Base-by-base conservation (phyloP, 2,888 invertebrate genomes). In the Epinotia ramella region DNA sequence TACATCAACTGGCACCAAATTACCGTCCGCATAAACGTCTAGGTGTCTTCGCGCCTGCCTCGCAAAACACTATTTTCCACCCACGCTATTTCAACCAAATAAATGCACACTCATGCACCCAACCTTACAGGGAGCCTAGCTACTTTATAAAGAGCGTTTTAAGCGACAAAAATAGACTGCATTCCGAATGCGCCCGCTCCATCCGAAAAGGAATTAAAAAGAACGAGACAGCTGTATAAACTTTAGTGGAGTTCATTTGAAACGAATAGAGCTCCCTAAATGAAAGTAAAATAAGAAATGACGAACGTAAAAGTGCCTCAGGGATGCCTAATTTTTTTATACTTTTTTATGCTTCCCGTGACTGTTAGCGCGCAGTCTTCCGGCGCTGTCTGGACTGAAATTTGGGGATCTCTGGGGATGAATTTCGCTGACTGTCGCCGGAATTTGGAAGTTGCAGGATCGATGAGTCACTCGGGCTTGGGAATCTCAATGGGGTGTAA, bases 81-180 rank as follows among this genome's bases (percentile, higher is more conserved):
- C 46, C 2, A 4, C 16, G 16, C 11, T 24, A 18, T 28, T 33
- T 53, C 16, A 46, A 56, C n/a, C n/a, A 64, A 65, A 57, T 65
- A 46, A 28, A 65, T 72, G 28, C 40, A 68, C 46, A 13, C 65
- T 40, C 60, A 13, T 71, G 70, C 60, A 62, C 49, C 56, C 56
- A n/a, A 1, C 77, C 69, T 77, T 57, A 66, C 57, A 6, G 59
- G 46, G 40, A 59, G 62, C 40, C 64, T 75, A 63, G 72, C 73
- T 77, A 75, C 71, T 72, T 72, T 63, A 63, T 66, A 78, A 78
- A 76, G 73, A 79, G 62, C 78, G 73, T 73, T 79, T 77, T 70
- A 77, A 76, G 62, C 76, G 76, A 74, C 75, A 62, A 66, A 70
- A 78, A 76, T 73, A 76, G 72, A 78, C 73, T 77, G 79, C 78